These are phyloP conservation scores for Pachycephus smyrnensis DNA, from an alignment of 2,888 invertebrate species.

Conservation along the genomic window DNA sequence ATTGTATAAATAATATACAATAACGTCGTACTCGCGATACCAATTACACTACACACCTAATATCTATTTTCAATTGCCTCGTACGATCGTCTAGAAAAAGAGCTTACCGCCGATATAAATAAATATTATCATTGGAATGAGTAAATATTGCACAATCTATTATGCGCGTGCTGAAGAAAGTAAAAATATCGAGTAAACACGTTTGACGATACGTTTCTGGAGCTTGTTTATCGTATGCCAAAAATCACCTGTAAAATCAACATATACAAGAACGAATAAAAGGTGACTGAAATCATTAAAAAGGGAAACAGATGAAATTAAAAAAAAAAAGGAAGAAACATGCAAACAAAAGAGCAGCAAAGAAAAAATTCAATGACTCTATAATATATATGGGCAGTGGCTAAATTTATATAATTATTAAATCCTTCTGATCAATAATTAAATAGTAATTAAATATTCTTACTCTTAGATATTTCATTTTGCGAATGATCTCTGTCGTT, in stretches of 20 bases:
- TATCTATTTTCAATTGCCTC: slow-evolving; percentile 4
- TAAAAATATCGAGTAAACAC: background rate
- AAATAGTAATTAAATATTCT: background rate
- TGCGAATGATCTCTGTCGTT: background rate
- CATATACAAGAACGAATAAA: background rate
- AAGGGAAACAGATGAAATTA: background rate
- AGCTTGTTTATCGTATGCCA: background rate
- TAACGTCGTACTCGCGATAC: background rate
- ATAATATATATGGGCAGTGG: background rate
- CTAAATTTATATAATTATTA: background rate
- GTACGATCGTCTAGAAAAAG: background rate
- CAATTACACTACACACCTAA: background rate
- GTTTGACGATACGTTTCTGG: background rate
- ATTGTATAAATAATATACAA: slow-evolving; percentile 6
- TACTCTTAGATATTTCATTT: background rate
- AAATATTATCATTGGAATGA: slow-evolving; percentile 42
- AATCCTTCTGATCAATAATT: background rate
- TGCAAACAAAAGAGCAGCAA: background rate
- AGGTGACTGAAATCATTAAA: background rate
- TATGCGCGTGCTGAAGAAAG: background rate
- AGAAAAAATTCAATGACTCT: background rate
- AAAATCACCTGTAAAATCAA: background rate
- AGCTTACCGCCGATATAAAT: slow-evolving; percentile 16
- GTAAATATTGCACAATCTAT: slow-evolving; percentile 30
- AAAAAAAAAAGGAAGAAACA: background rate